Evolutionary conservation across 1,140 invertebrate genomes (phyloP).

Genomic region (Plutomurus gul): DNA sequence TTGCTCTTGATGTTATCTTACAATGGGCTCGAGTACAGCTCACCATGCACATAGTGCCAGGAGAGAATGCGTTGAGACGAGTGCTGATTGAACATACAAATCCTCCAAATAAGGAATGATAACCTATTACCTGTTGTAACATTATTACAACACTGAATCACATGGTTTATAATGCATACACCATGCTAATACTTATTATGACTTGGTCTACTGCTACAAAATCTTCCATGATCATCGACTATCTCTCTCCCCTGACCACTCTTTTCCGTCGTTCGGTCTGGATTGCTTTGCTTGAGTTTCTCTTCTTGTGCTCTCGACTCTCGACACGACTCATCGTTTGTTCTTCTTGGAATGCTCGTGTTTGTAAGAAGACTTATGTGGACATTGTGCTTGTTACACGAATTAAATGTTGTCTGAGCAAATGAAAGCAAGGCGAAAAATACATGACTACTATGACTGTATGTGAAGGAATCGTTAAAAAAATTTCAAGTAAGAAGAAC

Average conservation of each 20-base stretch:
- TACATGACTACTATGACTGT: not conserved
- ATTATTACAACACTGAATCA: slow-evolving; percentile 31
- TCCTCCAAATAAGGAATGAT: slow-evolving; percentile 15
- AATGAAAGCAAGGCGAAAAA: not conserved
- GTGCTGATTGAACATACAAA: too few relatives aligned
- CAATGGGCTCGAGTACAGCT: too few relatives aligned
- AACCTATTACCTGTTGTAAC: slow-evolving; percentile 36
- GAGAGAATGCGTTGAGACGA: too few relatives aligned
- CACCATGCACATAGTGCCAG: too few relatives aligned
- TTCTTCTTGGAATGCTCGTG: not conserved
- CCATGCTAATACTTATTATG: too few relatives aligned
- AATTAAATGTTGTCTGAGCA: slow-evolving; percentile 6
- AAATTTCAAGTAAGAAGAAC: not conserved
- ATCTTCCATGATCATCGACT: too few relatives aligned
- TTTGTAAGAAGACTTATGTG: not conserved
- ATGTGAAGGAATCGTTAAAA: not conserved
- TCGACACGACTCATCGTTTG: not conserved
- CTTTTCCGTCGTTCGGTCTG: not conserved
- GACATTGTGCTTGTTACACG: not conserved
- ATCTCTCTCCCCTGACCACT: not conserved
- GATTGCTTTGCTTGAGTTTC: not conserved
- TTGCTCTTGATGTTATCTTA: too few relatives aligned
- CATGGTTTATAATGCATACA: too few relatives aligned
- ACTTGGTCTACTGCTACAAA: too few relatives aligned
- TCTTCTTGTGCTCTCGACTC: not conserved